Evolutionary conservation across 2,888 invertebrate genomes (phyloP), one percentile per base, ranked within the genome.

Genomic region (Deilephila porcellus): DNA sequence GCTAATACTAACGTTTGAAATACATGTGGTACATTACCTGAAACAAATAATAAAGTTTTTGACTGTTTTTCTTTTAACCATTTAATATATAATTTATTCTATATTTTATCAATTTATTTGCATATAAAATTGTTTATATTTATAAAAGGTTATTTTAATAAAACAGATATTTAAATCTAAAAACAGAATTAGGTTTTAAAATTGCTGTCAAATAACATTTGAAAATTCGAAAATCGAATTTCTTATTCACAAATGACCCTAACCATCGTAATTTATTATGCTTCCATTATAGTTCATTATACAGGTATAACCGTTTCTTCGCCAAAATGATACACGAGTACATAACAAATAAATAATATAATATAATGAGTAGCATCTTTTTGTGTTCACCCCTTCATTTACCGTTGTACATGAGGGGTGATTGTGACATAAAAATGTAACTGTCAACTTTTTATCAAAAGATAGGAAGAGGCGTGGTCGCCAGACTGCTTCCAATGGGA

Each of bases 391-490:
- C 73, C 45, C 73, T 45, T 74, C 56, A 73, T 45, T 75, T 75
- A 82, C 83, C 81, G 83, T 84, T 85, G 77, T 75, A 76, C 74
- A 76, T 77, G 75, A 84, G 82, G 86, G 86, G 86, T 85, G 86
- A 83, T 83, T 80, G 81, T 87, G 86, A 88, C 80, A 77, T 73
- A 73, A 73, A 73, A 71, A 73, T 74, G 81, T 89, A 91, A 91
- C 91, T 91, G 93, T 90, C 91, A 88, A 83, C 79, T 85, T 86
- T 84, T 82, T 82, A 79, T 72, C 79, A 77, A 71, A 71, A 67
- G 73, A 77, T 84, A 89, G 92, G 94, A 94, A 93, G 91, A 90
- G 94, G 94, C 92, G 94, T 91, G 93, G 92, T 87, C 82, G 84
- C 85, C 86, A 85, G 86, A 89, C 89, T 82, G 84, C 88, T 90